Evolutionary conservation across 2,797 vertebrate genomes (phyloP), one percentile per base, ranked within the genome.

Genomic region (Galago senegalensis): DNA sequence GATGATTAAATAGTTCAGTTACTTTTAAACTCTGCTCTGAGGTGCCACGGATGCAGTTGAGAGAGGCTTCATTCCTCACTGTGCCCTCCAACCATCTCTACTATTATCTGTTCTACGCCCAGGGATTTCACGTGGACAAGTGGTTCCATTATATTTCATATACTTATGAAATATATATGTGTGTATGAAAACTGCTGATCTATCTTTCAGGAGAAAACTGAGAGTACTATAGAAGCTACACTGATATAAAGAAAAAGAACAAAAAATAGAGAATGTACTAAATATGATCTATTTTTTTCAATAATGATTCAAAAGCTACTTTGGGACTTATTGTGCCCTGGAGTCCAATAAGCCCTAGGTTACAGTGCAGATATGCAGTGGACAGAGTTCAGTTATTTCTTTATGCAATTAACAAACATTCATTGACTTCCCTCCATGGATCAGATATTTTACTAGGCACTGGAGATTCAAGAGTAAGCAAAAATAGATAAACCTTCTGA

Each of bases 171-270:
- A 40, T 20, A 34, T 3, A 56, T 58, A 14, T 37, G 13, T 25
- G 9, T 29, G 40, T 27, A 61, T 40, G 23, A 81, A 81, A 29
- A 60, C 58, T 61, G 25, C 23, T 84, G 31, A 69, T 75, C 43
- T 56, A 87, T 84, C 88, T 95, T 91, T 81, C 65, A 76, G 75
- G 49, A 85, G 34, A 85, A 93, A 81, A 81, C 20, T 63, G 20
- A 85, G 17, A 61, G 31, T 53, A 13, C 20, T 23, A 89, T 40
- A 34, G 70, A 81, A 76, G 69, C 63, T 70, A 89, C 8, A 63
- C 10, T 56, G 34, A 76, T n/a, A 31, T 43, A 46, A 56, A 43
- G 25, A 49, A 43, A 53, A 46, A 43, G 37, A 14, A 25, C 72
- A 86, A 58, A 63, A 87, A 80, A 67, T 31, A 63, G 49, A 89